These are phyloP conservation scores for Morone saxatilis DNA, from an alignment of 2,113 vertebrate genomes.

Conservation along the genomic window DNA sequence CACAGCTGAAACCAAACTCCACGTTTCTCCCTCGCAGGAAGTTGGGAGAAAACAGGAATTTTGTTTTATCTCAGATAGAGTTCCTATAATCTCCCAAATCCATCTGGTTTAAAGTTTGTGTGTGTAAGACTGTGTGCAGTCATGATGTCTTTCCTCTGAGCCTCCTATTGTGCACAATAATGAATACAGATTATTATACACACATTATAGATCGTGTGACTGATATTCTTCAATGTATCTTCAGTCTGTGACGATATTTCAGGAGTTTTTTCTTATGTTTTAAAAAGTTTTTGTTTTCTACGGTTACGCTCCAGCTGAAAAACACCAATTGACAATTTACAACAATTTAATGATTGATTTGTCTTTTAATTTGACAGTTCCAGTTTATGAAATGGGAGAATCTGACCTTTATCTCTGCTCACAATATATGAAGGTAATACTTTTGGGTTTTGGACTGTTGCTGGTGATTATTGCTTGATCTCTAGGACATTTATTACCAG, in stretches of 20 bases:
- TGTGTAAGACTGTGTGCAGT: slow-evolving; percentile 41
- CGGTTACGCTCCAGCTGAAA: too few relatives aligned
- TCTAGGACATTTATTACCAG: too few relatives aligned
- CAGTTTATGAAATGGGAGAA: too few relatives aligned
- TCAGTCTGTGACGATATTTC: not conserved
- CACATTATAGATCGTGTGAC: too few relatives aligned
- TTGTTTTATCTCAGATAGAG: slow-evolving; percentile 69
- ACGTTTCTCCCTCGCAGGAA: slow-evolving; percentile 40
- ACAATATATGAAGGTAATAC: too few relatives aligned
- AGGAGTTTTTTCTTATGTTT: not conserved
- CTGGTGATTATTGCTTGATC: too few relatives aligned
- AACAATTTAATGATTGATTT: not conserved
- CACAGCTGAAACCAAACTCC: slow-evolving; percentile 46
- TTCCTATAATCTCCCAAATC: slow-evolving; percentile 69
- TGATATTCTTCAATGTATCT: not conserved
- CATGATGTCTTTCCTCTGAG: slow-evolving; percentile 42
- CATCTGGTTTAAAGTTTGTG: slow-evolving; percentile 50
- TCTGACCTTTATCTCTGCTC: too few relatives aligned
- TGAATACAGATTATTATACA: not conserved
- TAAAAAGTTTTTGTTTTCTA: not conserved
- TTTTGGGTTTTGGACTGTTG: too few relatives aligned
- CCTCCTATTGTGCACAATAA: slow-evolving; percentile 15
- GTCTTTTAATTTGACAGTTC: too few relatives aligned
- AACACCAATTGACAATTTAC: too few relatives aligned
- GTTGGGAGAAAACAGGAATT: slow-evolving; percentile 57